These are phyloP conservation scores for Drosophila trapezifrons DNA, from an alignment of 1,140 invertebrate genomes.

Conservation along the genomic window DNA sequence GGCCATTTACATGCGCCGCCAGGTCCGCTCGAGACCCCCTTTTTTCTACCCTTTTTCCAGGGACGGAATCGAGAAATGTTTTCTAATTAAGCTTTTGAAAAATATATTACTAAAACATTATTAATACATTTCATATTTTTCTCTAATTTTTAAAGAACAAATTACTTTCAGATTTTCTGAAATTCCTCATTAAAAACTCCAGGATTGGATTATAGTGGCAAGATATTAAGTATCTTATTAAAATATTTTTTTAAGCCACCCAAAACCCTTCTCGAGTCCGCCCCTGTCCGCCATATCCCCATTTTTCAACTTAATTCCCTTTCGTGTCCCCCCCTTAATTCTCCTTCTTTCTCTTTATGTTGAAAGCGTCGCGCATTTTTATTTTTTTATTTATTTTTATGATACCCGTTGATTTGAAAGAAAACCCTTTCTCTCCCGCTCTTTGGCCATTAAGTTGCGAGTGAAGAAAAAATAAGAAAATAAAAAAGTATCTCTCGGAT, in stretches of 20 bases:
- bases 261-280: neutral
- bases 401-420: slow-evolving; percentile 61
- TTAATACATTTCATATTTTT: too few relatives aligned
- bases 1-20: slow-evolving; percentile 68
- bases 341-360: slow-evolving; percentile 64
- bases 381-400: slow-evolving; percentile 78
- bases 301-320: slow-evolving; percentile 24
- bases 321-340: neutral
- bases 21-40: slow-evolving; percentile 10
- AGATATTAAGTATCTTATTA: too few relatives aligned
- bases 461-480: neutral
- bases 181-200: too few relatives aligned
- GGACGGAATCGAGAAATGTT: neutral
- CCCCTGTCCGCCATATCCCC: slow-evolving; percentile 17
- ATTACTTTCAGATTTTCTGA: neutral
- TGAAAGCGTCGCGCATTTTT: slow-evolving; percentile 76
- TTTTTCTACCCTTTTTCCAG: neutral
- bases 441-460: slow-evolving; percentile 16
- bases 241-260: neutral
- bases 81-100: too few relatives aligned
- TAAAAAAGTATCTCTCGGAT: slow-evolving; percentile 39
- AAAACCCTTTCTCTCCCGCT: slow-evolving; percentile 76
- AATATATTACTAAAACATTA: too few relatives aligned
- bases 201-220: too few relatives aligned
- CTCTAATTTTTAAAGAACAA: neutral